These are phyloP conservation scores for Zootermopsis nevadensis DNA, from an alignment of 2,888 invertebrate species.

Conservation along the genomic window DNA sequence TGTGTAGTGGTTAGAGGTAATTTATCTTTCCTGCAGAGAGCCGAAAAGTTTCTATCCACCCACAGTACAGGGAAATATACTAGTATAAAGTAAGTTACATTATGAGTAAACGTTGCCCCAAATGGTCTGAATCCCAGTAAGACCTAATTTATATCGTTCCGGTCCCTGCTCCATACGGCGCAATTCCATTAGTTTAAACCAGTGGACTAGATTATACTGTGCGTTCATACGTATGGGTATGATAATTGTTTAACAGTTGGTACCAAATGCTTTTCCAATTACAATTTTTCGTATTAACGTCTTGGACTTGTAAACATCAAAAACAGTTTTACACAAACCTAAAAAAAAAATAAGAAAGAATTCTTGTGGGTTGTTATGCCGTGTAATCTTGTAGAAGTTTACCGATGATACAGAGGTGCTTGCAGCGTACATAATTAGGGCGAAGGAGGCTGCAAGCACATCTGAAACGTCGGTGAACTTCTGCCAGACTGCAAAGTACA, in stretches of 20 bases:
- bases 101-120: conserved; percentile 7
- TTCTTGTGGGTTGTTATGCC: too few species aligned
- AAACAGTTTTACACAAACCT: too few species aligned
- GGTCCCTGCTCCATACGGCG: background rate
- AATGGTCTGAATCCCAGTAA: background rate
- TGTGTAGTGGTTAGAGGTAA: background rate
- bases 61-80: background rate
- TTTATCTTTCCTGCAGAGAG: background rate
- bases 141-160: background rate
- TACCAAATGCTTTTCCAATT: background rate
- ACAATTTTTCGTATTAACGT: conserved; percentile 6
- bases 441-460: too few species aligned
- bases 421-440: too few species aligned
- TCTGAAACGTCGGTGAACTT: too few species aligned
- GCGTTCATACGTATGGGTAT: background rate
- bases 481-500: too few species aligned
- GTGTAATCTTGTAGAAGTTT: too few species aligned
- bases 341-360: too few species aligned
- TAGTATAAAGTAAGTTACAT: background rate
- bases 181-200: background rate
- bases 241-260: conserved; percentile 29
- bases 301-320: too few species aligned
- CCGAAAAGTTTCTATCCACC: background rate
- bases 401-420: too few species aligned
- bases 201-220: background rate